Evolutionary conservation across 2,888 invertebrate species (phyloP).

Genomic region (Epistrophella euchroma): DNA sequence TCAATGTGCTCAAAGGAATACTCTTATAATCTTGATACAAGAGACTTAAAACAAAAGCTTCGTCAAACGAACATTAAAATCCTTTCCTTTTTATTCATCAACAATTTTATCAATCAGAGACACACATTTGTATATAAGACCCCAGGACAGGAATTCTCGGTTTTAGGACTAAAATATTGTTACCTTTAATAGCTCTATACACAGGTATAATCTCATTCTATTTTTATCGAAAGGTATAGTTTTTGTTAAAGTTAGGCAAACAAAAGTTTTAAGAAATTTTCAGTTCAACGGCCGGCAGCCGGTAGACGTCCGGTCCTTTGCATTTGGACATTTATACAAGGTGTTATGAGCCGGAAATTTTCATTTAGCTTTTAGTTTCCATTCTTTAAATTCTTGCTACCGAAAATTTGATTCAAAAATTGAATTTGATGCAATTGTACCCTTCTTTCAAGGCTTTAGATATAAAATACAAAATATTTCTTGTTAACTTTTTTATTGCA

Average conservation of each 20-base stretch:
- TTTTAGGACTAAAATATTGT: conserved; percentile 18
- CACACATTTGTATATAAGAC: conserved; percentile 20
- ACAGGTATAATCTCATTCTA: background rate
- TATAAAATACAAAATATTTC: too few relatives aligned
- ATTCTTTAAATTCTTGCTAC: too few relatives aligned
- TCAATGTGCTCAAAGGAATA: conserved; percentile 32
- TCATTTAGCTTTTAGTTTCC: too few relatives aligned
- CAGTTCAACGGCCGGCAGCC: background rate
- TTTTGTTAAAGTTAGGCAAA: conserved; percentile 25
- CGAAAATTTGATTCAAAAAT: too few relatives aligned
- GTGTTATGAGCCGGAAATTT: background rate
- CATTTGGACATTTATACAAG: background rate
- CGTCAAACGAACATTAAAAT: conserved; percentile 38
- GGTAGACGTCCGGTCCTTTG: background rate
- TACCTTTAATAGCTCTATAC: background rate
- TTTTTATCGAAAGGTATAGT: background rate
- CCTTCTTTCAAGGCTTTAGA: too few relatives aligned
- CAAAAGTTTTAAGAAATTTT: conserved; percentile 24
- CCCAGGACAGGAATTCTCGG: conserved; percentile 41
- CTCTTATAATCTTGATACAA: conserved; percentile 55
- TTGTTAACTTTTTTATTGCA: too few relatives aligned
- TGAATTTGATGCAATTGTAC: too few relatives aligned
- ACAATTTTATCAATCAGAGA: conserved; percentile 58
- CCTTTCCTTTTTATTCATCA: conserved; percentile 45
- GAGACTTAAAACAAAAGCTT: conserved; percentile 58